A percentile compares a stretch with the other conserved stretches of the same genome.
Evolutionary conservation across 1,140 invertebrate genomes (phyloP).

Genomic region (Papilio helenus): DNA sequence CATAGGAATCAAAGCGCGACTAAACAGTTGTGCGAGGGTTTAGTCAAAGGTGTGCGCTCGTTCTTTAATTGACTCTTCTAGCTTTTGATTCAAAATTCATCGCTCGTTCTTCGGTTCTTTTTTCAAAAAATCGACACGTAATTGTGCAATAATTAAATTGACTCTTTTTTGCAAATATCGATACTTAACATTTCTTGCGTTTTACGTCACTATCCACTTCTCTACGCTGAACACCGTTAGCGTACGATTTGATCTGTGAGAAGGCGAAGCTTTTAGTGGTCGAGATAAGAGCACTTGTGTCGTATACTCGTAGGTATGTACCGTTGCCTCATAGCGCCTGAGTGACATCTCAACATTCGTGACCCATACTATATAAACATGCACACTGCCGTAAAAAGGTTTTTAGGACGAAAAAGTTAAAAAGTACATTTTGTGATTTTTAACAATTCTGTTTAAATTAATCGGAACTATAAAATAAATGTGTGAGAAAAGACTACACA

Average conservation of each 20-base stretch:
- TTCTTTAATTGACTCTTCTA: too few relatives aligned
- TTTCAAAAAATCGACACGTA: neutral
- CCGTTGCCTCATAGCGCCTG: neutral
- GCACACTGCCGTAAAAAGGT: neutral
- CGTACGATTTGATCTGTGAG: conserved; percentile 12
- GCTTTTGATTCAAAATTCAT: too few relatives aligned
- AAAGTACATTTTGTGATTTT: neutral
- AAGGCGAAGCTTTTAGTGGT: conserved; percentile 12
- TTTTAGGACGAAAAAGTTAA: neutral
- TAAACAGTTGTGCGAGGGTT: too few relatives aligned
- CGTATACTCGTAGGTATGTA: neutral
- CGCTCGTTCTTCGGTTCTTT: neutral
- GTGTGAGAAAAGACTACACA: neutral
- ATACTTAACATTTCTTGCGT: neutral
- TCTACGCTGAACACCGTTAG: conserved; percentile 7
- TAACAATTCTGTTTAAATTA: neutral
- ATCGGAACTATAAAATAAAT: too few relatives aligned
- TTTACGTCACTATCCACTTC: neutral
- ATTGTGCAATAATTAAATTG: too few relatives aligned
- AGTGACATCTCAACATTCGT: conserved; percentile 1
- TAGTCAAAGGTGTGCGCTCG: too few relatives aligned
- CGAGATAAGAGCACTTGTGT: neutral
- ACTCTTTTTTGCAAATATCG: neutral
- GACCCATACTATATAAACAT: neutral
- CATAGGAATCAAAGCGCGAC: too few relatives aligned